Conservation (phyloP, 2,888 invertebrate genomes). For the Coelinius sp. region DNA sequence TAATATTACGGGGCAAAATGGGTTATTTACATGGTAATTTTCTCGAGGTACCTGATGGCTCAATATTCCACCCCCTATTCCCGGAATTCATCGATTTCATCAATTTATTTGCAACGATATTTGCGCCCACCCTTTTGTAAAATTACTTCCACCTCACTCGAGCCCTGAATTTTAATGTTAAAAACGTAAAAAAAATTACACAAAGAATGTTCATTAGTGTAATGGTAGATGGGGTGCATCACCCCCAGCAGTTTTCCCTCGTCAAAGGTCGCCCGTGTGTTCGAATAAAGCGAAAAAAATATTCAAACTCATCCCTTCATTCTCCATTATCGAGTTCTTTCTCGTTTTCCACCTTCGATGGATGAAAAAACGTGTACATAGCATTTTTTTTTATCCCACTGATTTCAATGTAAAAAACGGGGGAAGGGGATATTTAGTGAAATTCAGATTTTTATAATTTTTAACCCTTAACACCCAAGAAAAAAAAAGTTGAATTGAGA, state of each 20-base stretch:
- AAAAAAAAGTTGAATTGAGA: too few relatives aligned
- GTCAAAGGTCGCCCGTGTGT: slow-evolving; percentile 36
- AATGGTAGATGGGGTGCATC: slow-evolving; percentile 48
- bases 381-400: neutral
- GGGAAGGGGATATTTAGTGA: too few relatives aligned
- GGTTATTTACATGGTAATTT: too few relatives aligned
- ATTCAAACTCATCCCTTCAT: neutral
- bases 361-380: slow-evolving; percentile 8
- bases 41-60: too few relatives aligned
- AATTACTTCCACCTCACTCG: neutral
- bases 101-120: neutral
- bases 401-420: neutral
- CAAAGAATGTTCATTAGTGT: slow-evolving; percentile 60
- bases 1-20: too few relatives aligned
- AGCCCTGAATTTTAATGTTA: slow-evolving; percentile 5
- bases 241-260: slow-evolving; percentile 9
- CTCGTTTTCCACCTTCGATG: slow-evolving; percentile 1
- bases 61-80: too few relatives aligned
- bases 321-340: slow-evolving; percentile 35
- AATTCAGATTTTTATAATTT: too few relatives aligned
- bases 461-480: too few relatives aligned
- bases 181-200: slow-evolving; percentile 28
- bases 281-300: slow-evolving; percentile 24
- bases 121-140: neutral
- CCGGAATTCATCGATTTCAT: neutral